phyloP scores from a whole-genome alignment of 1,140 invertebrate species.

The Ceratina japonica region DNA sequence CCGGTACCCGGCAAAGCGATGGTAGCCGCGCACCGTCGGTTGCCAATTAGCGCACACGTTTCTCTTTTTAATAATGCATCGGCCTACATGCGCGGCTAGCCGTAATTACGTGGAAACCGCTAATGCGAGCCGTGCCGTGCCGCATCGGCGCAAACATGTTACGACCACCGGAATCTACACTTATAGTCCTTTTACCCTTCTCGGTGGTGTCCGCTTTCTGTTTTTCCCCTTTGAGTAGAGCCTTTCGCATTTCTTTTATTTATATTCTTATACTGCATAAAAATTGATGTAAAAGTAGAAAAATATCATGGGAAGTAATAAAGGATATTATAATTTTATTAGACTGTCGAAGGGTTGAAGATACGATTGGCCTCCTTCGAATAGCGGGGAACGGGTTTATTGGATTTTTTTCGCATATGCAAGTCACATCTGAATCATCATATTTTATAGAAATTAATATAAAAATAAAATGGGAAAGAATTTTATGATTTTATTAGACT shows the following conservation, averaged over 20 bases:
- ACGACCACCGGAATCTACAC: constrained; percentile 31
- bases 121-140: constrained; percentile 27
- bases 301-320: not conserved
- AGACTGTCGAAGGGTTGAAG: not conserved
- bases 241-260: too few relatives aligned
- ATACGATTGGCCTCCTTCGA: not conserved
- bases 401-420: not conserved
- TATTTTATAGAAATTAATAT: not conserved
- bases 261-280: not conserved
- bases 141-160: constrained; percentile 25
- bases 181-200: not conserved
- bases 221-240: not conserved
- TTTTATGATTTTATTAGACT: not conserved
- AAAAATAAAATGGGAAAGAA: not conserved
- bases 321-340: not conserved
- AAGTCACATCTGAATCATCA: not conserved
- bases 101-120: constrained; percentile 49
- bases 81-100: constrained; percentile 28
- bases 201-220: constrained; percentile 2
- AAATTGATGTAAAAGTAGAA: not conserved
- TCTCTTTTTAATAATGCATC: constrained; percentile 51
- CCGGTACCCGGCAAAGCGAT: constrained; percentile 16
- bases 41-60: constrained; percentile 42
- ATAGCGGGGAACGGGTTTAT: not conserved
- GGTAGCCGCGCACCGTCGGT: not conserved